phyloP scores from a whole-genome alignment of 2,113 vertebrate genomes.

The Hyla sarda region DNA sequence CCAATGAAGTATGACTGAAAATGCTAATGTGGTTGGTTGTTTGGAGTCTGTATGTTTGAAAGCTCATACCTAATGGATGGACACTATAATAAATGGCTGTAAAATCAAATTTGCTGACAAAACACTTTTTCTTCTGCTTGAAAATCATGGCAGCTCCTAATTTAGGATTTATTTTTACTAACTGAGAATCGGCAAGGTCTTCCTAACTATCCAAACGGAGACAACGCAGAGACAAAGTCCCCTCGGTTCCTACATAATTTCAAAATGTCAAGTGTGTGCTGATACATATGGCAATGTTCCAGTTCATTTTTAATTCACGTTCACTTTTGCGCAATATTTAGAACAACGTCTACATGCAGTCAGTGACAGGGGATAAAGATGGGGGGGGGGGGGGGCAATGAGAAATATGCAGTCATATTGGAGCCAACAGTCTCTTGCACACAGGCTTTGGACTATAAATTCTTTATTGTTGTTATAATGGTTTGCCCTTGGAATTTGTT shows the following conservation, averaged over 20 bases:
- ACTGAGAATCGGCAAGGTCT: conserved; percentile 12
- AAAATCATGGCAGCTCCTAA: neutral
- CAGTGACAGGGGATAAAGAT: conserved; percentile 24
- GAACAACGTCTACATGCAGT: conserved; percentile 40
- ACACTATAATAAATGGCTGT: no score
- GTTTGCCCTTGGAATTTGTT: conserved; percentile 67
- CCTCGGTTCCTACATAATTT: conserved; percentile 4
- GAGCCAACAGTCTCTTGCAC: conserved; percentile 52
- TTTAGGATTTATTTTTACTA: conserved; percentile 4
- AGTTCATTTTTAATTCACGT: conserved; percentile 28
- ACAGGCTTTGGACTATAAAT: conserved; percentile 66
- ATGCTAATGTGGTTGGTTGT: no score
- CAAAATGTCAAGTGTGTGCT: conserved; percentile 51
- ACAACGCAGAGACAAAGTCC: neutral
- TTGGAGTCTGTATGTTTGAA: no score
- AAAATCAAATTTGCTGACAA: neutral
- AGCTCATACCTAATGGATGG: no score
- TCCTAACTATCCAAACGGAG: conserved; percentile 2
- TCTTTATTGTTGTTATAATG: conserved; percentile 63
- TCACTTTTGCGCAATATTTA: conserved; percentile 34
- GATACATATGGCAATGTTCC: conserved; percentile 33
- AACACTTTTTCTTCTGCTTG: neutral
- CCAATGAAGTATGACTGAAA: no score
- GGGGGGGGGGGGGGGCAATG: neutral
- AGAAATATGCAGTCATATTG: conserved; percentile 56